Evolutionary conservation across 2,113 vertebrate species (phyloP), one percentile per base, ranked within the genome.

Genomic region (Hemichromis elongatus): DNA sequence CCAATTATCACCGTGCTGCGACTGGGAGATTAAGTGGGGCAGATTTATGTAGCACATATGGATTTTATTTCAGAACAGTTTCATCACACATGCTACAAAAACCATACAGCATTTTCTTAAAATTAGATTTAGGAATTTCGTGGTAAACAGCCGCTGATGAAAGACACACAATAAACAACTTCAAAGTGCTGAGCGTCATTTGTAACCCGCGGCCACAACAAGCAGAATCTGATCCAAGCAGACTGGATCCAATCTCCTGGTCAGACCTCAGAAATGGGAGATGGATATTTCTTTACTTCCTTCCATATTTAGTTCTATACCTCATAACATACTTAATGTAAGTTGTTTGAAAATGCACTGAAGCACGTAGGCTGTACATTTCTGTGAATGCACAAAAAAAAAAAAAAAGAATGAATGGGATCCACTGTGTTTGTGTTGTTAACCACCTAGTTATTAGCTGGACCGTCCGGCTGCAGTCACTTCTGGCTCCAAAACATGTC

Each of bases 161-260:
- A 91, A 85, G 66, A 81, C 37, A 12, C 33, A 86, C 10, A 89
- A 75, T 86, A 92, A 86, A 92, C 89, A 86, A 42, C 35, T 77
- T 92, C 42, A 85, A 84, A 87, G 85, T n/a, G 45, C 33, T 21
- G 61, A 70, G 50, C 19, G 42, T 84, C 24, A 73, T 85, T 86
- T 79, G 52, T 85, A 47, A 57, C 80, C 85, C 55, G 0, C 54
- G 30, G 82, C 79, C 21, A 21, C 83, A 75, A 86, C 79, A 73
- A 63, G 26, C 55, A 21, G 28, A 37, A 37, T 83, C 84, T 4
- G 78, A 73, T 50, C 88, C 83, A 86, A 80, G 73, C 3, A 9
- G 68, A 68, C 87, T 92, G 90, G 57, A 79, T 92, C 73, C 81
- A 87, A 79, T 77, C 86, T 61, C 85, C 59, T 14, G 54, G 33